Conservation (phyloP, 1,140 invertebrate species). For the Aphaenogaster ashmeadi region DNA sequence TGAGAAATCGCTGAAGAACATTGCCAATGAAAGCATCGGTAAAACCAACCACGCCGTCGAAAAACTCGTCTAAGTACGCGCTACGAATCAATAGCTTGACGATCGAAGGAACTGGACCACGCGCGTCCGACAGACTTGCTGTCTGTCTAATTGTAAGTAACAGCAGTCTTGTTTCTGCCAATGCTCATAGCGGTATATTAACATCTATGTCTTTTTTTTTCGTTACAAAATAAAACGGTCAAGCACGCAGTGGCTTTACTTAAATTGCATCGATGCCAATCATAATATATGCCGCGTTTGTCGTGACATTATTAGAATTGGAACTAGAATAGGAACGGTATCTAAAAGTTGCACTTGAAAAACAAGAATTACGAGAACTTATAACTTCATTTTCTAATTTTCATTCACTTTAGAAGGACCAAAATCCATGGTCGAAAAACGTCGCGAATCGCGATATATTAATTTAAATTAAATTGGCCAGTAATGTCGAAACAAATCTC, state of each 20-base stretch:
- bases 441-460: too few species aligned
- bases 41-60: constrained; percentile 24
- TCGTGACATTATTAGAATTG: neutral
- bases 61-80: constrained; percentile 46
- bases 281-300: neutral
- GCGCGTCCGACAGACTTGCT: constrained; percentile 3
- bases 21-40: constrained; percentile 37
- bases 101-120: constrained; percentile 35
- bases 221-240: neutral
- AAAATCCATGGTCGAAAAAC: too few species aligned
- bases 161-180: constrained; percentile 1
- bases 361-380: neutral
- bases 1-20: constrained; percentile 48
- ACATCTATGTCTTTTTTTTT: constrained; percentile 3
- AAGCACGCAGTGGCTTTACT: neutral
- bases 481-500: too few species aligned
- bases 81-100: constrained; percentile 33
- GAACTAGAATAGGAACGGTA: neutral
- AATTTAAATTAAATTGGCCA: too few species aligned
- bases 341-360: neutral
- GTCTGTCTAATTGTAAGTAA: constrained; percentile 30
- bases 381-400: neutral
- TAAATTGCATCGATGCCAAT: constrained; percentile 14
- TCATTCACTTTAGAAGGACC: too few species aligned
- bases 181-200: constrained; percentile 9